Evolutionary conservation across 1,140 invertebrate species (phyloP), one percentile per base, ranked within the genome.

Genomic region (Laupala kohalensis): DNA sequence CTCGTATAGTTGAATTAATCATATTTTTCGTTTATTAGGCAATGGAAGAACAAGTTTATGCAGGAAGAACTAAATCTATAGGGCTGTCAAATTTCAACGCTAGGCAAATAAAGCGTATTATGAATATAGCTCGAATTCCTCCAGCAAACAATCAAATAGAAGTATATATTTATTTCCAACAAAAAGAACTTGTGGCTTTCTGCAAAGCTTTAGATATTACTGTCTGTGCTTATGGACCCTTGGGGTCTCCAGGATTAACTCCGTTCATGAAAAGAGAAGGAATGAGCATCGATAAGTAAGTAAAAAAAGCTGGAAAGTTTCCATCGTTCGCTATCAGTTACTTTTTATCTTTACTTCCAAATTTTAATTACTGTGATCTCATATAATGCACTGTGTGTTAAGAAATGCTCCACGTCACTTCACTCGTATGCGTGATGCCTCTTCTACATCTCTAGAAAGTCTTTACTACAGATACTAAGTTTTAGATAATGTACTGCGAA

Each of bases 71-170:
- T 1, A 73, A 71, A 69, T 87, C 89, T 0, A 89, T 93, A 75
- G 91, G 91, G 2, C 74, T 94, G 6, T 93, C 91, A n/a, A 93
- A 93, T 77, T 94, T 93, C 75, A 92, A 90, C 76, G 81, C 86
- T 73, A 76, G 80, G 15, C 91, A 92, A 81, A 85, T 92, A 68
- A 75, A 82, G 68, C 83, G 84, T 37, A 84, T 93, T 67, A 81
- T 88, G 66, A 84, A 89, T 53, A 85, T 84, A 71, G 83, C 86
- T 27, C 83, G 83, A 71, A 86, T 92, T 25, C 86, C 85, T 72
- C 90, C 90, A 1, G 85, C 86, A 69, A 90, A 88, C 77, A 80
- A 92, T 26, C 86, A 94, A 83, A 83, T 95, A 4, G 86, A 89
- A 79, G 81, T 86, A 9, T 86, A 90, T 75, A 78, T 84, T 5